These are phyloP conservation scores for Orchestes rusci DNA, from an alignment of 2,888 invertebrate genomes.

Conservation along the genomic window DNA sequence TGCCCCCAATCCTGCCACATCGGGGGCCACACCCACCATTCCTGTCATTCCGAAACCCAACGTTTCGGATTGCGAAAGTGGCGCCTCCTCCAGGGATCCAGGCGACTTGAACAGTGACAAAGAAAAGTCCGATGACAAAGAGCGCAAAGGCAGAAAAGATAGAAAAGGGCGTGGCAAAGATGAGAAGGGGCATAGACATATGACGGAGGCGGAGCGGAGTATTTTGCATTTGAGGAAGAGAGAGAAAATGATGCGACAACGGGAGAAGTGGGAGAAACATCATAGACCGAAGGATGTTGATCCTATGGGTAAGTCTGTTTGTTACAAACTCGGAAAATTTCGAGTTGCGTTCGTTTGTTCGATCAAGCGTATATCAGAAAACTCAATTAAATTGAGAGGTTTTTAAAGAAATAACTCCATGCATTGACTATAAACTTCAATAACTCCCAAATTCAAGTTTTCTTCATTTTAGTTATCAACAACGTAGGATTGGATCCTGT, in stretches of 20 bases:
- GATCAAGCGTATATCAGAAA: background rate
- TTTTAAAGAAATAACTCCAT: no score
- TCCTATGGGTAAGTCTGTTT: slow-evolving; percentile 12
- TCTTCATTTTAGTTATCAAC: no score
- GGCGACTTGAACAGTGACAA: slow-evolving; percentile 14
- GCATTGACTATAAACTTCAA: no score
- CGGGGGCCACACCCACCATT: slow-evolving; percentile 10
- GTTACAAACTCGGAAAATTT: background rate
- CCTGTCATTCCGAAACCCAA: slow-evolving; percentile 10
- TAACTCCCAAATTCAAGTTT: no score
- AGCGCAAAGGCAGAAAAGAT: slow-evolving; percentile 12
- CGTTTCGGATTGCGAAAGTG: slow-evolving; percentile 15
- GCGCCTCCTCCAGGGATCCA: slow-evolving; percentile 4
- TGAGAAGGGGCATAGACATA: slow-evolving; percentile 39
- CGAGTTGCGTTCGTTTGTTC: background rate
- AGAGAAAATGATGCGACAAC: slow-evolving; percentile 38
- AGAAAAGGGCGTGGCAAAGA: slow-evolving; percentile 4
- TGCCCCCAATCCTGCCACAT: slow-evolving; percentile 9
- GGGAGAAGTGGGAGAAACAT: slow-evolving; percentile 39
- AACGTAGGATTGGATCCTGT: no score
- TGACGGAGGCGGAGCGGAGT: slow-evolving; percentile 44
- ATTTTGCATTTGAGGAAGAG: slow-evolving; percentile 41
- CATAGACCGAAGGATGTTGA: slow-evolving; percentile 31
- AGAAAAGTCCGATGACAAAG: slow-evolving; percentile 16
- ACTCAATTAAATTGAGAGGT: no score